Evolutionary conservation across 1,140 invertebrate species (phyloP), one percentile per base, ranked within the genome.

Genomic region (Apis florea): DNA sequence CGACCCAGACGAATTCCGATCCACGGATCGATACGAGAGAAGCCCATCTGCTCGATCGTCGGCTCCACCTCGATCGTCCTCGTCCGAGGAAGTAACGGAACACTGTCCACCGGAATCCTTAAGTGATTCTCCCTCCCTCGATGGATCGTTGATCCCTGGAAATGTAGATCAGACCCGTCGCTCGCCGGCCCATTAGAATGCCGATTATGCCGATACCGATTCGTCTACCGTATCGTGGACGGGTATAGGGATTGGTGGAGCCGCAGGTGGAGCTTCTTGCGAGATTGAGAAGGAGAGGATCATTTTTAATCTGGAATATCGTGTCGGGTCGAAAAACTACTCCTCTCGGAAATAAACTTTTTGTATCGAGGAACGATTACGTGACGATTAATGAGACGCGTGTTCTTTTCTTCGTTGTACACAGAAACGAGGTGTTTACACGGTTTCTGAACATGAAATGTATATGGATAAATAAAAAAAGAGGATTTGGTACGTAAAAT

Each of bases 41-140:
- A 40, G 21, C 19, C 67, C 83, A 77, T 78, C 40, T 81, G 59
- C 63, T 40, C 53, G 72, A 76, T 66, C 54, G 63, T 66, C 54
- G 63, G 15, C 51, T 67, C 66, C 73, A 77, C 66, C 75, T 83
- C 69, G n/a, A n/a, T n/a, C n/a, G 53, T 77, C 74, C 74, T 79
- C 31, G 31, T 67, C 82, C 53, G 58, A 63, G 72, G 31, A 85
- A 87, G 71, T 89, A 89, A 89, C 83, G 84, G 83, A 79, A 85
- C 76, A 70, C 69, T 53, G 78, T 89, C 83, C 78, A 85, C 69
- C 79, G 59, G 74, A 79, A 40, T 40, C 85, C 79, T 83, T 79
- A 80, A 87, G 79, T 78, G 64, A 85, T 63, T 85, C 74, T 56
- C 70, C 58, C 70, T 53, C 51, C 10, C 12, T 53, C 12, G 15